Conservation (phyloP, 2,797 vertebrate species). For the Notoglanidium macrostoma region DNA sequence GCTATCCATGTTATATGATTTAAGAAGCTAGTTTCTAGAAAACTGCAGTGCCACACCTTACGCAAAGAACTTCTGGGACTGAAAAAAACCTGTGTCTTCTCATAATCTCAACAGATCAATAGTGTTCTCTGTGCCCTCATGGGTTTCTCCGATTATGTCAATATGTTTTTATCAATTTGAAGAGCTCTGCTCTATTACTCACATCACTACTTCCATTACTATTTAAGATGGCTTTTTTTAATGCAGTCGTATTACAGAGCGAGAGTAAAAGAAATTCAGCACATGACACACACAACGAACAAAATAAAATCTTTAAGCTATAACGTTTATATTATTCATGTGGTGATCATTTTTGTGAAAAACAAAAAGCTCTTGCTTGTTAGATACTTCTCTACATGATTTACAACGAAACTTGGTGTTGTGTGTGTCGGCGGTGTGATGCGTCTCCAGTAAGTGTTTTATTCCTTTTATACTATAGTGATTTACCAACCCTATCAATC, state of each 20-base stretch:
- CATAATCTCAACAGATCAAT: background rate
- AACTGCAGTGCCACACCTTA: background rate
- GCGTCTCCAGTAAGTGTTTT: no score
- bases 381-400: background rate
- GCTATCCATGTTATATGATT: background rate
- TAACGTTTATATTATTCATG: background rate
- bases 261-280: background rate
- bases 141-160: background rate
- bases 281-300: background rate
- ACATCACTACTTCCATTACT: background rate
- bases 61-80: background rate
- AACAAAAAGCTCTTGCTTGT: background rate
- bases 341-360: background rate
- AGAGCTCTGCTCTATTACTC: background rate
- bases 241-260: background rate
- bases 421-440: no score
- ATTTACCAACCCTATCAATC: no score
- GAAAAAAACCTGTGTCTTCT: background rate
- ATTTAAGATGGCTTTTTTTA: background rate
- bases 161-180: background rate
- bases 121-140: background rate
- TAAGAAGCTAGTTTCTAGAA: background rate
- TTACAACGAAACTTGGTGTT: no score
- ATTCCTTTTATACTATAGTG: no score
- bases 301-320: background rate